Evolutionary conservation across 2,888 invertebrate species (phyloP).

Genomic region (Agrilus cyanescens): DNA sequence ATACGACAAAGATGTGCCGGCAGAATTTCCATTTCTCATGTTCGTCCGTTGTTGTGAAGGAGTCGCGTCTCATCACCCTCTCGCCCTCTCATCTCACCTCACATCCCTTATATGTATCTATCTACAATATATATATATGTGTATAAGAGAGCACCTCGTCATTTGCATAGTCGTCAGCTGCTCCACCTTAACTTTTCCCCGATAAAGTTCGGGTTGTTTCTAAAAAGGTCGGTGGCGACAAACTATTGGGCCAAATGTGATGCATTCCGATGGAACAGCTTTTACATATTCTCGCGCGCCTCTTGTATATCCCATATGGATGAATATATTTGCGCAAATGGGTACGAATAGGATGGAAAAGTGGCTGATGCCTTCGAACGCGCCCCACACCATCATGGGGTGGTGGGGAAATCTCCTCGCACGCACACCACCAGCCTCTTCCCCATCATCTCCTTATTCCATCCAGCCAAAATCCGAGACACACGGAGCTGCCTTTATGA

Average conservation of each 20-base stretch:
- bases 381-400: too few relatives aligned
- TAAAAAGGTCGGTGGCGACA: constrained; percentile 35
- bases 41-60: constrained; percentile 10
- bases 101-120: constrained; percentile 1
- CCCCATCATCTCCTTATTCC: constrained; percentile 3
- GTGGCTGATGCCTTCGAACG: neutral
- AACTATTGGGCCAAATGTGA: constrained; percentile 35
- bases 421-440: constrained; percentile 1
- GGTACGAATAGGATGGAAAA: constrained; percentile 22
- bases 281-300: constrained; percentile 31
- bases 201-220: constrained; percentile 28
- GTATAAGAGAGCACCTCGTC: constrained; percentile 25
- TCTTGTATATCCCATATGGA: constrained; percentile 25
- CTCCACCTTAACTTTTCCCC: constrained; percentile 39
- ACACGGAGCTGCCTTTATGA: too few relatives aligned
- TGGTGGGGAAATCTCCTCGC: too few relatives aligned
- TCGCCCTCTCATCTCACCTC: constrained; percentile 3
- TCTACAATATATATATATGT: neutral
- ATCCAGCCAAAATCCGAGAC: too few relatives aligned
- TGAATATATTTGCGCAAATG: constrained; percentile 27
- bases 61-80: constrained; percentile 12
- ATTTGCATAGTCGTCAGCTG: constrained; percentile 44
- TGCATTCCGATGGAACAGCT: constrained; percentile 34
- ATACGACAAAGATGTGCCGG: constrained; percentile 30
- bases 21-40: constrained; percentile 32